Base-by-base conservation (phyloP, 1,140 invertebrate genomes). In the Vollenhovia emeryi region DNA sequence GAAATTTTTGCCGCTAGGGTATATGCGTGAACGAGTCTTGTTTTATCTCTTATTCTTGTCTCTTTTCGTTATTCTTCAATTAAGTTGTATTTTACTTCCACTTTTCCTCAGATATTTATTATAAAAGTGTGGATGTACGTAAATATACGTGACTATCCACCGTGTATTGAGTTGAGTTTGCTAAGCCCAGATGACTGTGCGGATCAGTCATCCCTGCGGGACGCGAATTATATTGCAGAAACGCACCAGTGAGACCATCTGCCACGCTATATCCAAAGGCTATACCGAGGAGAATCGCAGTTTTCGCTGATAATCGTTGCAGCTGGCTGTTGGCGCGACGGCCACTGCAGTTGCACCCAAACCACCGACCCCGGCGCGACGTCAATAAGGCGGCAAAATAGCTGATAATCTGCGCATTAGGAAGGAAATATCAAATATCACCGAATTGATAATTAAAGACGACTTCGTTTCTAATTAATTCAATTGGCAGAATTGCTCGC, bases 211-310 rank as follows among this genome's bases (percentile, higher is more conserved):
- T 66, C 21, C 62, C 62, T 45, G 62, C 13, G 36, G 62, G 13
- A 64, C 33, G 59, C 40, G 30, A 83, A 83, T 80, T 60, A 76
- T 68, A 78, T 69, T 57, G 40, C 15, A 45, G 50, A 15, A 15
- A 88, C 84, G 52, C 86, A 60, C 97, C 97, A 33, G 96, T 97
- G 85, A 96, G 94, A 0, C 96, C 96, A 91, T 97, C 97, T 13
- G 96, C 95, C 2, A 97, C 96, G 50, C 96, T 96, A 93, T 97
- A 97, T 27, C 96, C 96, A 94, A 96, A 97, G n/a, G 91, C 96
- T 96, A 93, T 97, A 97, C 57, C 96, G 96, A 3, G 97, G 97
- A 94, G 96, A 96, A 93, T 97, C 96, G 86, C 96, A 95, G 27
- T 96, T 96, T 91, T 97, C 96, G 0, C 87, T 92, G 69, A 94